Base-by-base conservation (phyloP, 1,140 invertebrate species). In the Agraylea sexmaculata region DNA sequence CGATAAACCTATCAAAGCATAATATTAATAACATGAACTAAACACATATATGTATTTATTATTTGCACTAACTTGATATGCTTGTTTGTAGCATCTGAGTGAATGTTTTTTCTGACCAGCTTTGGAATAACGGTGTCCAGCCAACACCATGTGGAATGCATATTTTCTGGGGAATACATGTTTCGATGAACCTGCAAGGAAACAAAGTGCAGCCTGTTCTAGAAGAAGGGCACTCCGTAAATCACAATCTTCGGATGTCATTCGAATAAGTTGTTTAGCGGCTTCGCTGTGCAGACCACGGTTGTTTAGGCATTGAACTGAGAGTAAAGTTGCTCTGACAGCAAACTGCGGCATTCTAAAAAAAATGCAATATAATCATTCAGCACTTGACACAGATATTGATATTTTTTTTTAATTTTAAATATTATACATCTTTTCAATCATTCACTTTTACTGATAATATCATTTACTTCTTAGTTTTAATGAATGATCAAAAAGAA, bases 121-220 rank as follows among this genome's bases (percentile, higher is more conserved):
- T 62, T 96, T 94, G 3, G 84, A 83, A 59, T 77, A 96, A 40
- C 91, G 69, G 61, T 95, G 87, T 3, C 93, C 93, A 32, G 93
- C 88, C 11, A 98, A 66, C 13, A 97, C 90, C 70, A 91, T 84
- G 55, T 97, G 90, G 59, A 97, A 96, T n/a, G 92, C 87, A 61
- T 93, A 96, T 62, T 96, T 97, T 31, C 93, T 70, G 43, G 84
- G 75, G 78, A 90, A 85, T 4, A 60, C 54, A 30, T 54, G 58
- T 11, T 75, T 73, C 2, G 75, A 73, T 28, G 77, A 75, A 2
- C 70, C 64, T 3, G 70, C 74, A 17, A 96, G 68, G 57, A 91
- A 97, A 57, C 89, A 94, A 55, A 93, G 85, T 0, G 92, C 83
- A 0, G 93, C 91, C 64, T 97, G 93, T 65, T 98, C 94, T 11